Base-by-base conservation (phyloP, 2,797 vertebrate genomes). In the Pangasius krempfi region DNA sequence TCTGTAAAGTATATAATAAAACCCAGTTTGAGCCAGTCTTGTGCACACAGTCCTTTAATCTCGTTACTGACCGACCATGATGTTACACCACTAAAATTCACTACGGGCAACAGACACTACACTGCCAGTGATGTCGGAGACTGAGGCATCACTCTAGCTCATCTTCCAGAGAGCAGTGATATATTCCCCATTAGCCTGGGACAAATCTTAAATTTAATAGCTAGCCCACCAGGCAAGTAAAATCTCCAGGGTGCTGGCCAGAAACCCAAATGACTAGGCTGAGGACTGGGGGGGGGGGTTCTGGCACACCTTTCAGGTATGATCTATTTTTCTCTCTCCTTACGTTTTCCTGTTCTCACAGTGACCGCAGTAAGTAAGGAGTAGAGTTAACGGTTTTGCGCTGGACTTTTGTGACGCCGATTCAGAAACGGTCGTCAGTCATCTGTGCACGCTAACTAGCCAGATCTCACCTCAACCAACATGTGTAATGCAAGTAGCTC, bases 1-100 rank as follows among this genome's bases (percentile, higher is more conserved):
- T 12, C 64, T 44, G 37, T 60, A 58, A 64, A 76, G 16, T 12
- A 20, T 44, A 76, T 83, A 52, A 50, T 47, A 50, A 30, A 83
- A 30, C 2, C 47, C 9, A 54, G 47, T 27, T 16, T 22, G 56
- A 54, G 27, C 58, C 52, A n/a, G 33, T 27, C 50, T 4, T 20
- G 30, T 52, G 33, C 54, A 60, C 60, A 66, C n/a, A 30, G 78
- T 20, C 58, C 52, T 72, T 50, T 50, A 47, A 16, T 16, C 6
- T 40, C 47, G 30, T 68, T 25, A 85, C 30, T 56, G 33, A 40
- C 18, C 22, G 52, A n/a, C 52, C 79, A 16, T 40, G 78, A n/a
- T 70, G 75, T 60, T n/a, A 81, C 18, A 64, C 92, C 89, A 89
- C 93, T 92, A 94, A 93, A 94, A 94, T 89, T 92, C 92, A n/a